A percentile compares a stretch with the other conserved stretches of the same genome.
phyloP scores from a whole-genome alignment of 2,113 vertebrate species.

The Argyrosomus japonicus region DNA sequence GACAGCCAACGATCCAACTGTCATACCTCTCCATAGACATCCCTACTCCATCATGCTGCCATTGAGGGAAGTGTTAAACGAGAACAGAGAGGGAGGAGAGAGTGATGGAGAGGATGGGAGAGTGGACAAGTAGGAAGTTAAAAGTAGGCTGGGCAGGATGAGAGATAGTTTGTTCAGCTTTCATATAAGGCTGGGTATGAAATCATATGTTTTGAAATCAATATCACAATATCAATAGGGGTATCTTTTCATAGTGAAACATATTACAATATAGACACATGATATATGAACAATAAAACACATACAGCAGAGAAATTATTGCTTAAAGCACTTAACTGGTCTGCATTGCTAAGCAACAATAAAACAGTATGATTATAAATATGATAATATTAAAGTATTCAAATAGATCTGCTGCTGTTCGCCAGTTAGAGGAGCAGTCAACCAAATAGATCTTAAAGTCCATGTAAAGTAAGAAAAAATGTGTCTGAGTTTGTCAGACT shows the following conservation, averaged over 20 bases:
- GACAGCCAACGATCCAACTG: constrained; percentile 78
- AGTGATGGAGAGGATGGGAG: constrained; percentile 22
- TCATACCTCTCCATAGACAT: constrained; percentile 68
- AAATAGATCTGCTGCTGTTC: background rate
- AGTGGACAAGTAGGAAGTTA: constrained; percentile 15
- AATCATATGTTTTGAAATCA: background rate
- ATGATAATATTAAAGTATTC: no score
- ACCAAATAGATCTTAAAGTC: background rate
- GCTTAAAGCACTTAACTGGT: no score
- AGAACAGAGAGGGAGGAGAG: background rate
- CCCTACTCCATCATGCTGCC: constrained; percentile 74
- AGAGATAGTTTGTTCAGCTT: constrained; percentile 39
- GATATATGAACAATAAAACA: background rate
- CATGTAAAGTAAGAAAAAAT: no score
- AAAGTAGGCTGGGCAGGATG: background rate
- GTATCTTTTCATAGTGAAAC: background rate
- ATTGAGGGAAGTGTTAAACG: constrained; percentile 28
- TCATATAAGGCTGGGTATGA: background rate
- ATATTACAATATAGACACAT: background rate
- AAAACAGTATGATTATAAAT: no score
- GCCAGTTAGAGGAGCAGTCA: background rate
- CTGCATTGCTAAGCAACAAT: no score
- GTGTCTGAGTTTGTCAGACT: no score
- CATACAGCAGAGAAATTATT: no score
- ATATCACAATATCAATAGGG: background rate